These are phyloP conservation scores for Myopa tessellatipennis DNA, from an alignment of 2,888 invertebrate genomes.

Conservation along the genomic window DNA sequence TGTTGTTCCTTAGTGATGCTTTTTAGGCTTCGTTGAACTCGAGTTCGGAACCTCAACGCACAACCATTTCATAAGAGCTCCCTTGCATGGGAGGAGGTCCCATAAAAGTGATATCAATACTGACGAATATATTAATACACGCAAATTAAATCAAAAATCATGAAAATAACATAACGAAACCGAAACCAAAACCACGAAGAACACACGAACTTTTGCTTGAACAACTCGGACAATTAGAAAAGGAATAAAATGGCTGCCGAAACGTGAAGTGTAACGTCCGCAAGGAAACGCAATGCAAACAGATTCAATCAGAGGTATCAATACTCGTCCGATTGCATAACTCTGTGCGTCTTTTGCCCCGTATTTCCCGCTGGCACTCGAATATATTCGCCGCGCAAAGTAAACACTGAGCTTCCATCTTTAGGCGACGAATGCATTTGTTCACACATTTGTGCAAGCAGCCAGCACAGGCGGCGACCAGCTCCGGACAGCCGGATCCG, in stretches of 20 bases:
- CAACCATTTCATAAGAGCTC: neutral
- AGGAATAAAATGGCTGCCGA: constrained; percentile 51
- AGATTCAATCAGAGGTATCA: constrained; percentile 65
- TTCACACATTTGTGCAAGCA: constrained; percentile 46
- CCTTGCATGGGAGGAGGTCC: constrained; percentile 30
- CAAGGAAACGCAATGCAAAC: constrained; percentile 42
- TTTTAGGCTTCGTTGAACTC: constrained; percentile 48
- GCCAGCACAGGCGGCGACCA: constrained; percentile 28
- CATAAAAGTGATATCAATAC: constrained; percentile 61
- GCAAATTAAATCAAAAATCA: constrained; percentile 41
- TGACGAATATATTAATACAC: constrained; percentile 66
- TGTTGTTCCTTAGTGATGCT: constrained; percentile 13
- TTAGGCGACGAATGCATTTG: constrained; percentile 60
- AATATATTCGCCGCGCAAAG: constrained; percentile 60
- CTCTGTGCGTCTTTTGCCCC: constrained; percentile 61
- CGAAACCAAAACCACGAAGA: constrained; percentile 31
- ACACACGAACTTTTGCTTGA: constrained; percentile 22
- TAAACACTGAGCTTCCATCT: constrained; percentile 54
- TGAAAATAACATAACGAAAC: constrained; percentile 43
- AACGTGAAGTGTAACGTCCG: constrained; percentile 29
- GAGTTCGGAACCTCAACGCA: constrained; percentile 46
- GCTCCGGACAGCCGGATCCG: neutral
- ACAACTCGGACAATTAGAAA: constrained; percentile 41
- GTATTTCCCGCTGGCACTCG: constrained; percentile 45
- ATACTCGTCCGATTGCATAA: constrained; percentile 64